These are phyloP conservation scores for Zaprionus ghesquierei DNA, from an alignment of 1,140 invertebrate genomes.

Conservation along the genomic window DNA sequence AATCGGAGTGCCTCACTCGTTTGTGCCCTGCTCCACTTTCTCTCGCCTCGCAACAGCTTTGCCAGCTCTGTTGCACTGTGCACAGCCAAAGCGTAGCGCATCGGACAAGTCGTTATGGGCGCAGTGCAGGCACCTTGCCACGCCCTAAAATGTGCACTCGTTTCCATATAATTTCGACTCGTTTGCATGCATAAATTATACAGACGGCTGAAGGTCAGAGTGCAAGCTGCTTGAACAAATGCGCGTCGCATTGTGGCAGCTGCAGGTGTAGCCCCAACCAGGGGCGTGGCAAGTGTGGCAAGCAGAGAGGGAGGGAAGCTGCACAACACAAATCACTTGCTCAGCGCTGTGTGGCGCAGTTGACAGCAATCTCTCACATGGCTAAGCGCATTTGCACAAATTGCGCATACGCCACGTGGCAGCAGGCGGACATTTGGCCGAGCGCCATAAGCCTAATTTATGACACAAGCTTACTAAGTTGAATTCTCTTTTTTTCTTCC, in stretches of 20 bases:
- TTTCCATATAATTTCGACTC: constrained; percentile 38
- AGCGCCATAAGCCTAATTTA: constrained; percentile 31
- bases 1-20: neutral
- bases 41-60: neutral
- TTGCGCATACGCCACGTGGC: constrained; percentile 54
- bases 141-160: constrained; percentile 41
- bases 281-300: neutral
- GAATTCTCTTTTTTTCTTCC: constrained; percentile 53
- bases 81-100: constrained; percentile 7
- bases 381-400: constrained; percentile 44
- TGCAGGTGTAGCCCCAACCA: constrained; percentile 29
- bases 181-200: constrained; percentile 43
- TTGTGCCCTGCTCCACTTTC: neutral
- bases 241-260: constrained; percentile 14
- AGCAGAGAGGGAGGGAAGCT: neutral
- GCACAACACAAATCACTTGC: constrained; percentile 44
- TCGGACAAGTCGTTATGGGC: constrained; percentile 6
- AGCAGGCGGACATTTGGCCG: neutral
- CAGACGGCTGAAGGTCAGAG: constrained; percentile 41
- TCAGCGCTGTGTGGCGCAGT: constrained; percentile 21
- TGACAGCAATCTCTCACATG: constrained; percentile 60
- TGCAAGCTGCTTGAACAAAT: constrained; percentile 28
- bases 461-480: neutral
- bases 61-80: neutral
- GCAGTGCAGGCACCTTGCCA: constrained; percentile 3